Base-by-base conservation (phyloP, 2,113 vertebrate species). In the Callipepla californica region DNA sequence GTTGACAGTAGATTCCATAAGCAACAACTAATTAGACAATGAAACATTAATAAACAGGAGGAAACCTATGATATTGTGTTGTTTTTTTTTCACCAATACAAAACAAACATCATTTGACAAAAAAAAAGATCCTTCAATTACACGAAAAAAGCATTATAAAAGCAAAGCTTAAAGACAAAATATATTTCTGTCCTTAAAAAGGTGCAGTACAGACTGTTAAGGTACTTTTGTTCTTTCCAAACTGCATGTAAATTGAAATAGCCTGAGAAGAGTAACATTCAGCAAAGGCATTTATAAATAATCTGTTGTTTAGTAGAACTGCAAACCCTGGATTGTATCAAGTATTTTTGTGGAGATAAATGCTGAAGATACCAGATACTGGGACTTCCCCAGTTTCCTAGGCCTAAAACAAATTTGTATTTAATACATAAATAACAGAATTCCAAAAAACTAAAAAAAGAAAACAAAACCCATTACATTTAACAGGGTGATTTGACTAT, bases 221-320 rank as follows among this genome's bases (percentile, higher is more conserved):
- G n/a, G n/a, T n/a, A n/a, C n/a, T 50, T 44, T 72, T 59, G 48
- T 85, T 78, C 90, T 85, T 48, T 91, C 40, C 57, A 91, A 93
- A 86, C 81, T 88, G 21, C 57, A 93, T 72, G 20, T 73, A 91
- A 95, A 96, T 80, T 92, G 80, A 94, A 96, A 94, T 21, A 57
- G 7, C 59, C 42, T 73, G 6, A 90, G 44, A 87, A 89, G 92
- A 34, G 23, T 66, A 63, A 67, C 53, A 38, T 51, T 13, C 2
- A 83, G 11, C 15, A 65, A 9, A 45, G 19, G 9, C n/a, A 6
- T 67, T 44, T 51, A 12, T 57, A 93, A 87, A 51, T 9, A 75
- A 4, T 58, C 14, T 66, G 68, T 25, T 44, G 7, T 21, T 87
- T 17, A 78, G 8, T 58, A 89, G 18, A 13, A 65, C 10, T 21